Conservation (phyloP, 2,797 vertebrate species). For the Remorina albescens region DNA sequence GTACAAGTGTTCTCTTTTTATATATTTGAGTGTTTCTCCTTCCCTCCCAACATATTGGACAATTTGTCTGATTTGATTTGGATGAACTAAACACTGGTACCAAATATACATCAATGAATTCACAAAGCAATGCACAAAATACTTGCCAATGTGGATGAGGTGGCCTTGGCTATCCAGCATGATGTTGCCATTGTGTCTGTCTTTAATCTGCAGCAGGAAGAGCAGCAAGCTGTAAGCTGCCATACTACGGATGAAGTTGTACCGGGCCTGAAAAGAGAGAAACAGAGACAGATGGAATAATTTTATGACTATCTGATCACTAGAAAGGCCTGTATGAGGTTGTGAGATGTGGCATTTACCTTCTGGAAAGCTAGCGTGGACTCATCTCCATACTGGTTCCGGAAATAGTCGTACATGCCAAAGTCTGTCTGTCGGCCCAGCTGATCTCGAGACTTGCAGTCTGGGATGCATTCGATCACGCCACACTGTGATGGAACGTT, state of each 20-base stretch:
- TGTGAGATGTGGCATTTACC: slow-evolving; percentile 73
- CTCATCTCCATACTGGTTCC: slow-evolving; percentile 96
- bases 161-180: slow-evolving; percentile 97
- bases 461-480: slow-evolving; percentile 97
- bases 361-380: slow-evolving; percentile 96
- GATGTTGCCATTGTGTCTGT: slow-evolving; percentile 97
- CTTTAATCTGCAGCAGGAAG: slow-evolving; percentile 96
- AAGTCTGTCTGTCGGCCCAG: slow-evolving; percentile 97
- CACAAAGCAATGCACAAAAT: background rate
- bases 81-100: background rate
- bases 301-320: background rate
- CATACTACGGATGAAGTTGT: slow-evolving; percentile 98
- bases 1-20: background rate
- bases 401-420: slow-evolving; percentile 98
- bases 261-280: slow-evolving; percentile 86
- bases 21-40: background rate
- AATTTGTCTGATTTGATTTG: background rate
- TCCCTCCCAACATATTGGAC: no score
- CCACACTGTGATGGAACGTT: slow-evolving; percentile 88
- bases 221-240: slow-evolving; percentile 95
- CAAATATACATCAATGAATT: background rate
- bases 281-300: background rate
- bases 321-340: background rate
- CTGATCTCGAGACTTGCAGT: slow-evolving; percentile 97
- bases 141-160: slow-evolving; percentile 95